phyloP scores from a whole-genome alignment of 2,113 vertebrate genomes.

The Lota lota region DNA sequence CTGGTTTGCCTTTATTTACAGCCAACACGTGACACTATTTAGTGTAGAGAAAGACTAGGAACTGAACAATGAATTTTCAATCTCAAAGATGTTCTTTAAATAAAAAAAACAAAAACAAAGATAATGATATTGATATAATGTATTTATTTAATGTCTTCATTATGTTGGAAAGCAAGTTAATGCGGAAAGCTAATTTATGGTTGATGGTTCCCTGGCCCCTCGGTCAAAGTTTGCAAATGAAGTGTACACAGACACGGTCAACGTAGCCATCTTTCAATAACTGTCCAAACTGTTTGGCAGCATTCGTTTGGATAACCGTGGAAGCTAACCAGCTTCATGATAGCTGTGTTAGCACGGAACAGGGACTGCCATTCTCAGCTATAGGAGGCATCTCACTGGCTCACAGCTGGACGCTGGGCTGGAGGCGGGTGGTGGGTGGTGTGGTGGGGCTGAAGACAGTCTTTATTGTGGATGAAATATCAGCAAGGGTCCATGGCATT shows the following conservation, averaged over 20 bases:
- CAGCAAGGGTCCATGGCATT: slow-evolving; percentile 30
- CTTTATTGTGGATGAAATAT: slow-evolving; percentile 49
- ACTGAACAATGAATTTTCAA: too few species aligned
- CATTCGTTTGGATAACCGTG: not conserved
- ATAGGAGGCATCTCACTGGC: slow-evolving; percentile 29
- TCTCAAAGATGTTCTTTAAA: too few species aligned
- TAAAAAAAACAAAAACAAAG: too few species aligned
- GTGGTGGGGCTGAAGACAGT: not conserved
- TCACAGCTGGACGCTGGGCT: slow-evolving; percentile 2
- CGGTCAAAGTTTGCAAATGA: slow-evolving; percentile 16
- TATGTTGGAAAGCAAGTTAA: slow-evolving; percentile 10
- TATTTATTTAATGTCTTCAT: too few species aligned
- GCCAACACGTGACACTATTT: too few species aligned
- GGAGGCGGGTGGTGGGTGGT: too few species aligned
- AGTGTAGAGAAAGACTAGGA: too few species aligned
- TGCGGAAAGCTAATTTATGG: slow-evolving; percentile 10
- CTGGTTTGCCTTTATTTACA: too few species aligned
- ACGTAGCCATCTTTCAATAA: not conserved
- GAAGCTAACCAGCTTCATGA: not conserved
- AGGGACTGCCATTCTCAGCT: slow-evolving; percentile 43
- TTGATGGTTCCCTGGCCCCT: not conserved
- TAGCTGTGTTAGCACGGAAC: slow-evolving; percentile 19
- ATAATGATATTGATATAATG: too few species aligned
- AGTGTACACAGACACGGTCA: slow-evolving; percentile 14
- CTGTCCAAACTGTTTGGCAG: not conserved